Percentiles rank a stretch among this genome's conserved stretches.
Conservation (phyloP, 2,888 invertebrate genomes). For the Agrochola lota region DNA sequence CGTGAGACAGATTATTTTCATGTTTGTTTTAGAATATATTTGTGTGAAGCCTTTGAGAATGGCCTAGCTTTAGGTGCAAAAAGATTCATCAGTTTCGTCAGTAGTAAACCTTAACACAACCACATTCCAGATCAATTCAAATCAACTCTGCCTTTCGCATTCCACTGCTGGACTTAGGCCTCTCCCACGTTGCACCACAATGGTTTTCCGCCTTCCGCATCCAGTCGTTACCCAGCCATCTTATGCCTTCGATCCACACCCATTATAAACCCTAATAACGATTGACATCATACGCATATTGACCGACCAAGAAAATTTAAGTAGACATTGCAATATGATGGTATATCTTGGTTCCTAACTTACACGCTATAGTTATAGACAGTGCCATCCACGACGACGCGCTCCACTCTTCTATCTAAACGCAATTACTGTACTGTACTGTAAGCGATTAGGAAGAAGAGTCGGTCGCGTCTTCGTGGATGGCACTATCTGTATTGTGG, state of each 20-base stretch:
- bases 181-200: slow-evolving; percentile 6
- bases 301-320: too few species aligned
- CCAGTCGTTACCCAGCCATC: background rate
- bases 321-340: background rate
- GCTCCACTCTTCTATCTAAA: too few species aligned
- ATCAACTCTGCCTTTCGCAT: slow-evolving; percentile 6
- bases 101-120: background rate
- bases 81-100: slow-evolving; percentile 6
- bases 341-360: too few species aligned
- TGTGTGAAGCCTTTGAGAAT: background rate
- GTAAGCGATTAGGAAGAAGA: too few species aligned
- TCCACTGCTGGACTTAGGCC: background rate
- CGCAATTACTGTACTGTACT: too few species aligned
- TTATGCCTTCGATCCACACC: background rate
- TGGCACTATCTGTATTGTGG: too few species aligned
- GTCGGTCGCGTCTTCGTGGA: too few species aligned
- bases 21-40: too few species aligned
- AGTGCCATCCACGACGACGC: too few species aligned
- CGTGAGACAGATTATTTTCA: too few species aligned
- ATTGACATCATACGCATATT: background rate
- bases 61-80: background rate
- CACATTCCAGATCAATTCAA: slow-evolving; percentile 21
- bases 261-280: background rate
- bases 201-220: background rate
- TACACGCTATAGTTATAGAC: too few species aligned